Evolutionary conservation across 2,888 invertebrate species (phyloP).

Genomic region (Junonia oenone): DNA sequence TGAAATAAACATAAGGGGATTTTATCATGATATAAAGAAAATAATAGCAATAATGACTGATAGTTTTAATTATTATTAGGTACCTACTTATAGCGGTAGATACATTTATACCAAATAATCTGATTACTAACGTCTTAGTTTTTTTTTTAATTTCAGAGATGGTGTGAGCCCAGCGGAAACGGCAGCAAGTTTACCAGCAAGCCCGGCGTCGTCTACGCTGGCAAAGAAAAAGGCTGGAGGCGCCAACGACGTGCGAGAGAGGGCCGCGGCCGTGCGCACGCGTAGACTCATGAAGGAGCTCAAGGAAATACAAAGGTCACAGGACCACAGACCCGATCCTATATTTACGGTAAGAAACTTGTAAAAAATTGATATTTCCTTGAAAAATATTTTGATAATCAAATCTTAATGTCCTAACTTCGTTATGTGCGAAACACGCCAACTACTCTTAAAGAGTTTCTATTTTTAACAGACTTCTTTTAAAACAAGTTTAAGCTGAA

Average conservation of each 20-base stretch:
- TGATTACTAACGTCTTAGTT: not conserved
- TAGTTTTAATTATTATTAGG: no score
- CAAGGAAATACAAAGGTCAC: constrained; percentile 87
- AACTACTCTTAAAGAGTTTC: no score
- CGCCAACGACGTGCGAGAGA: constrained; percentile 60
- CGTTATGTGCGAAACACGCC: no score
- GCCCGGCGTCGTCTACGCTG: constrained; percentile 69
- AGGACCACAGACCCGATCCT: constrained; percentile 84
- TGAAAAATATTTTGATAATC: no score
- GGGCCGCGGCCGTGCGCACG: constrained; percentile 81
- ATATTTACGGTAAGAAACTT: constrained; percentile 83
- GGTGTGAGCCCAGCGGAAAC: constrained; percentile 73
- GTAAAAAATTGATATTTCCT: not conserved
- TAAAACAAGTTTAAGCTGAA: no score
- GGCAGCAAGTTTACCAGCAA: constrained; percentile 67
- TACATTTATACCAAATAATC: no score
- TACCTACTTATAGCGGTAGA: no score
- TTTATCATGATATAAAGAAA: no score
- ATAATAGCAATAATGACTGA: no score
- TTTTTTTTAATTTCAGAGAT: constrained; percentile 48
- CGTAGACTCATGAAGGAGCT: constrained; percentile 92
- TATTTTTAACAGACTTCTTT: no score
- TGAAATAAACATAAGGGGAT: no score
- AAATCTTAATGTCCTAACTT: no score
- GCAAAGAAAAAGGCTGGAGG: constrained; percentile 64